Conservation (phyloP, 2,888 invertebrate genomes). For the Metallyticus violacea region DNA sequence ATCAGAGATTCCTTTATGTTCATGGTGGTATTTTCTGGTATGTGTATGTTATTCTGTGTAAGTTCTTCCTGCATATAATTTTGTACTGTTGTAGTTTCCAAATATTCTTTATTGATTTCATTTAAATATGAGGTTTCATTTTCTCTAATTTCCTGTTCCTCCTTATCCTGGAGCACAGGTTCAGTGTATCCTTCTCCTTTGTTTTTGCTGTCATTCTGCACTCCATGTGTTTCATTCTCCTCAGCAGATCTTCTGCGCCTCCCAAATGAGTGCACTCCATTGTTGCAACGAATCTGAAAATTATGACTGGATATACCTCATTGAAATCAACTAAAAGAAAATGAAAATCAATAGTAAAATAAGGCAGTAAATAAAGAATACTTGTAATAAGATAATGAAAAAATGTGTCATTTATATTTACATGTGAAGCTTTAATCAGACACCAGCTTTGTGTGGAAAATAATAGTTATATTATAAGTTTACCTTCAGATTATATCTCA, state of each 20-base stretch:
- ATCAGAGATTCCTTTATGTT: not conserved
- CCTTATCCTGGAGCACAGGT: too few relatives aligned
- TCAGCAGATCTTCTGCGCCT: constrained; percentile 36
- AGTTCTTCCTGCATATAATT: not conserved
- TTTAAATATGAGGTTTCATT: not conserved
- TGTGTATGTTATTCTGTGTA: not conserved
- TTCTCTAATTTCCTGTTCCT: not conserved
- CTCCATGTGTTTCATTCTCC: not conserved
- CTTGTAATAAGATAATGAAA: too few relatives aligned
- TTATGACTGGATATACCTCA: too few relatives aligned
- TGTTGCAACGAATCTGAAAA: constrained; percentile 42
- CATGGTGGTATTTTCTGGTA: not conserved
- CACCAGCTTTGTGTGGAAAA: too few relatives aligned
- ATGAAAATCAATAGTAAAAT: too few relatives aligned
- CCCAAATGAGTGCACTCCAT: constrained; percentile 44
- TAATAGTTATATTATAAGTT: too few relatives aligned
- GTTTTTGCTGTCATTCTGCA: not conserved
- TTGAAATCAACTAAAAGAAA: too few relatives aligned
- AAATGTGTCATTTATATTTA: too few relatives aligned
- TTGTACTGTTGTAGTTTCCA: not conserved
- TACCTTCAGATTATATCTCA: too few relatives aligned
- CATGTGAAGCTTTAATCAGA: too few relatives aligned
- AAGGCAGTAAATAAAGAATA: too few relatives aligned
- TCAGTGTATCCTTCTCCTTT: not conserved
- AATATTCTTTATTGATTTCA: not conserved